Evolutionary conservation across 2,888 invertebrate genomes (phyloP), one percentile per base, ranked within the genome.

Genomic region (Cylloceria caligata): DNA sequence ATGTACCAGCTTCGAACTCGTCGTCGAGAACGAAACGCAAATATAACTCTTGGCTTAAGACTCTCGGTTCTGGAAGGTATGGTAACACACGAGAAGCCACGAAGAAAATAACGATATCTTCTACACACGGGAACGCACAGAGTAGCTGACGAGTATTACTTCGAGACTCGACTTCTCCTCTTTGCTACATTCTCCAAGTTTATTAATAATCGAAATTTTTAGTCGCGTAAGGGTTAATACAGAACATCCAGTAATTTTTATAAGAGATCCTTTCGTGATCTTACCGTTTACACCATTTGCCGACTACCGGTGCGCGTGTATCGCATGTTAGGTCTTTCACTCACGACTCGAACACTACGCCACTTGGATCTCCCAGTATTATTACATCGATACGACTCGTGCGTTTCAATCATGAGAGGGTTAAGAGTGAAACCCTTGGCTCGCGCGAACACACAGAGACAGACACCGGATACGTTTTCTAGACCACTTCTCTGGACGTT

Each of bases 1-100:
- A 27, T 42, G 64, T 42, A 55, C 24, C 60, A 42, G 24, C 9
- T 19, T 6, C 30, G 6, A 0, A 6, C 16, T 27, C 55, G 11
- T 47, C 19, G 65, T 55, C 52, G 24, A 30, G 42, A 64, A 65
- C 55, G 39, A 24, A 49, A 57, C 77, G 64, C 77, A 78, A 78
- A 78, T 71, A 71, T 78, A 78, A 65, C 71, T 71, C 69, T 78
- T 57, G 77, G 77, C 55, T 65, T 49, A 16, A 64, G 49, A 55
- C 52, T 45, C 13, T 27, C 4, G 27, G 55, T 0, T 65, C 65
- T 52, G 55, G 30, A 74, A 27, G 11, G 30, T 27, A 42, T 21
- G 30, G 52, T 36, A 16, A 21, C 36, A n/a, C 49, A 49, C 47
- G 42, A 39, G 65, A 52, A 13, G 19, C 27, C 2, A 52, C 21